Conservation (phyloP, 2,888 invertebrate genomes). For the Cryptocephalus primarius region DNA sequence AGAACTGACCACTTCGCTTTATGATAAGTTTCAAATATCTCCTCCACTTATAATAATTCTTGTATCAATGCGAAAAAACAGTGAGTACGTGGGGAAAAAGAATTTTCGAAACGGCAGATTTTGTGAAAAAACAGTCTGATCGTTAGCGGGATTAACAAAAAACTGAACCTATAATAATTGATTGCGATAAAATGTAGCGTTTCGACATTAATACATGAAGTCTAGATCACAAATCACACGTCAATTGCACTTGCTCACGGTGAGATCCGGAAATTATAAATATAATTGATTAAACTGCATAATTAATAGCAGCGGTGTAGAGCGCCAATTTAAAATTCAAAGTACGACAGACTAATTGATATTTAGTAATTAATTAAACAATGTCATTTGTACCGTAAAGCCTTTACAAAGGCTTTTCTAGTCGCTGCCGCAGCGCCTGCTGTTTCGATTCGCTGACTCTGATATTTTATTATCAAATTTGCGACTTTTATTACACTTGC, state of each 20-base stretch:
- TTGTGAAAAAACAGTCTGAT: too few relatives aligned
- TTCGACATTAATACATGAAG: constrained; percentile 8
- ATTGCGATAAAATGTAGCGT: constrained; percentile 9
- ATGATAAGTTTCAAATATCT: too few relatives aligned
- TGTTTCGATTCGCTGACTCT: constrained; percentile 23
- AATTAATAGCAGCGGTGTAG: constrained; percentile 28
- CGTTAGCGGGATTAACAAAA: background rate
- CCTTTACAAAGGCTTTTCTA: constrained; percentile 25
- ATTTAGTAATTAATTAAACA: constrained; percentile 33
- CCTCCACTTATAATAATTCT: too few relatives aligned
- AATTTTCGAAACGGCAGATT: too few relatives aligned
- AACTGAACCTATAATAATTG: constrained; percentile 3
- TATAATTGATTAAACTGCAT: constrained; percentile 32
- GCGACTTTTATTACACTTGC: constrained; percentile 18
- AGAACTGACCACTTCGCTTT: too few relatives aligned
- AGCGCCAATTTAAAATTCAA: constrained; percentile 30
- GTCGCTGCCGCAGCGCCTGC: constrained; percentile 3
- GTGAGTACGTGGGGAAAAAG: too few relatives aligned
- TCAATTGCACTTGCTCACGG: constrained; percentile 26
- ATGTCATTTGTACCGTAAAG: constrained; percentile 27
- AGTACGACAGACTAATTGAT: constrained; percentile 31
- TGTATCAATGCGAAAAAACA: too few relatives aligned
- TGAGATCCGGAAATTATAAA: constrained; percentile 25
- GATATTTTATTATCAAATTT: constrained; percentile 31
- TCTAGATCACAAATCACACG: constrained; percentile 21